Base-by-base conservation (phyloP, 1,140 invertebrate species). In the Drosophila parabipectinata region DNA sequence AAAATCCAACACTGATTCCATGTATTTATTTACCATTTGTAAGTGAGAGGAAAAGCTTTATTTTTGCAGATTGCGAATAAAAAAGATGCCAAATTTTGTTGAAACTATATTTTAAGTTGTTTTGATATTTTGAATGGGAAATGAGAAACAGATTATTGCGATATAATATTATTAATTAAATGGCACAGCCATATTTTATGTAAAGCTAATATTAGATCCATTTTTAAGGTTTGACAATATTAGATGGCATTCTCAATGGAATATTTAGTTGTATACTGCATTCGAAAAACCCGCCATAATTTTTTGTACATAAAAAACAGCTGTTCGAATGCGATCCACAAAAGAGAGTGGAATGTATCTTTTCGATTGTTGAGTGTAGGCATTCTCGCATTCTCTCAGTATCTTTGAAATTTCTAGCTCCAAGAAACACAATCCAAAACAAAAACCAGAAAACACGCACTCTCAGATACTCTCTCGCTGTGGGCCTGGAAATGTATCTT, bases 51-150 rank as follows among this genome's bases (percentile, higher is more conserved):
- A 81, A 85, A 85, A 85, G 82, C 82, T 85, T 85, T 85, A 87
- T 79, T 82, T 78, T 72, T 63, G 73, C 74, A 15, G 47, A 72
- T 59, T 57, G 85, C 78, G 62, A 82, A 79, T 72, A 75, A 77
- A 85, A 76, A 61, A 60, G 61, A 88, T 85, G 82, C 82, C 82
- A 85, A 85, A 85, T 76, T 85, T 76, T 82, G 50, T 61, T 84
- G 68, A 67, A 66, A 74, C 41, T 68, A 77, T 62, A 26, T 0
- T 1, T 0, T 0, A 0, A n/a, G 57, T 7, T 50, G 28, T 14
- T 21, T 30, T 44, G n/a, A n/a, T n/a, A 24, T 54, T 1, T 1
- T 2, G 6, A 26, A 48, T 7, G 24, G 4, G n/a, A n/a, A n/a
- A n/a, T n/a, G n/a, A n/a, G n/a, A n/a, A n/a, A n/a, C n/a, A n/a